These are phyloP conservation scores for Tenthredo livida DNA, from an alignment of 2,888 invertebrate species.

Conservation along the genomic window DNA sequence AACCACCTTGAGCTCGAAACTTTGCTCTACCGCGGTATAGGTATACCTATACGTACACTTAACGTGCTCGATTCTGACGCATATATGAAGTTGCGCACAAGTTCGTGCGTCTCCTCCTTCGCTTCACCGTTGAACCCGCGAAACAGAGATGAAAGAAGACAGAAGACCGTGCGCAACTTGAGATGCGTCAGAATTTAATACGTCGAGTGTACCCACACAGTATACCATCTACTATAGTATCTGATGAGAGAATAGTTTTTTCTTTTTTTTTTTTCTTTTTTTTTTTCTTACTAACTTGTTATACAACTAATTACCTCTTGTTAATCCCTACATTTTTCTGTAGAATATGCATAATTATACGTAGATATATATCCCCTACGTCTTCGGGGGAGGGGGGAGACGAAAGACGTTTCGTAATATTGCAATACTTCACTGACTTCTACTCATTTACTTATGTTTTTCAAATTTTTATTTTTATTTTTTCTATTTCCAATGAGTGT, in stretches of 20 bases:
- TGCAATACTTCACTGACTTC: background rate
- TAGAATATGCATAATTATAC: background rate
- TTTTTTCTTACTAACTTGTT: background rate
- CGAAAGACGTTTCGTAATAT: background rate
- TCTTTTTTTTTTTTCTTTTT: background rate
- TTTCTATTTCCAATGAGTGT: background rate
- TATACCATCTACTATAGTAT: background rate
- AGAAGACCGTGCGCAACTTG: no score
- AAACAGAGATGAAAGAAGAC: no score
- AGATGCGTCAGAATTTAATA: no score
- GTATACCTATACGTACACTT: no score
- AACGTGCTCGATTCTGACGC: no score
- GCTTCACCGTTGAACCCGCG: no score
- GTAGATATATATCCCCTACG: background rate
- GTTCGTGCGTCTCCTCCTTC: no score
- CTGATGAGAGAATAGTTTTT: background rate
- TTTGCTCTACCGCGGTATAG: background rate
- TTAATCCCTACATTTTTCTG: background rate
- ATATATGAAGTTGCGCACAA: no score
- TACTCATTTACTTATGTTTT: background rate
- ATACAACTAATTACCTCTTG: constrained; percentile 23
- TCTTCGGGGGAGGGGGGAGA: background rate
- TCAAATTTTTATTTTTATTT: background rate
- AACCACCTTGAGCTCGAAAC: constrained; percentile 44
- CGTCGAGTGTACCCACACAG: no score